Base-by-base conservation (phyloP, 1,140 invertebrate genomes). In the Philaenus spumarius region DNA sequence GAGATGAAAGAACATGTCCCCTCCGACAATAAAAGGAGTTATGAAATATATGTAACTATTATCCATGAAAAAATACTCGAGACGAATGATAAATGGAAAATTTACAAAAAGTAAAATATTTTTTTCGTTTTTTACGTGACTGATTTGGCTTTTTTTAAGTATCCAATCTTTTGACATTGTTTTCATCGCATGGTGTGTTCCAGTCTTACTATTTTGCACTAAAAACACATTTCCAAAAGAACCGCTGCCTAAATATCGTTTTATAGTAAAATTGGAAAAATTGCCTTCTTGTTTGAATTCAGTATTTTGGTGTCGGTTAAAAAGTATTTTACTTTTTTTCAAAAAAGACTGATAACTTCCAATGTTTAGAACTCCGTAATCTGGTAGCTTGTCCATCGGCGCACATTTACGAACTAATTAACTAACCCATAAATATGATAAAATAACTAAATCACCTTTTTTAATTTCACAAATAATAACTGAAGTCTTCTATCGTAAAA, bases 151-250 rank as follows among this genome's bases (percentile, higher is more conserved):
- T 60, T 85, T 77, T 68, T 87, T 88, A 1, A 95, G 82, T 37
- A 96, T 79, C 73, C 89, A 88, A 56, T 82, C 80, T 73, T 97
- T 97, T 64, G 90, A 86, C 66, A 97, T 73, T 61, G 94, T 84
- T 78, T 97, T 97, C 83, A 96, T 92, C 0, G 93, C 93, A 70
- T 85, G 93, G 66, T 80, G 89, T 65, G 78, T 7, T 17, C 35
- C 22, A 9, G 53, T 71, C 1, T 60, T 15, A 58, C 74, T 74
- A 67, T 88, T 79, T 71, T 86, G 85, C 6, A 89, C 85, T 22
- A 96, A 77, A 74, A 90, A 82, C 0, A 96, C 94, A 23, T 87
- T 77, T 1, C 93, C 93, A 75, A 95, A 97, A 0, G 90, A 91
- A 5, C 94, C 93, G 0, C 88, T 90, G 1, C 94, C 93, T 17